A percentile compares a stretch with the other conserved stretches of the same genome.
These are phyloP conservation scores for Ephydatia muelleri DNA, from an alignment of 37 sponge, comb jelly and placozoan genomes.

Conservation along the genomic window DNA sequence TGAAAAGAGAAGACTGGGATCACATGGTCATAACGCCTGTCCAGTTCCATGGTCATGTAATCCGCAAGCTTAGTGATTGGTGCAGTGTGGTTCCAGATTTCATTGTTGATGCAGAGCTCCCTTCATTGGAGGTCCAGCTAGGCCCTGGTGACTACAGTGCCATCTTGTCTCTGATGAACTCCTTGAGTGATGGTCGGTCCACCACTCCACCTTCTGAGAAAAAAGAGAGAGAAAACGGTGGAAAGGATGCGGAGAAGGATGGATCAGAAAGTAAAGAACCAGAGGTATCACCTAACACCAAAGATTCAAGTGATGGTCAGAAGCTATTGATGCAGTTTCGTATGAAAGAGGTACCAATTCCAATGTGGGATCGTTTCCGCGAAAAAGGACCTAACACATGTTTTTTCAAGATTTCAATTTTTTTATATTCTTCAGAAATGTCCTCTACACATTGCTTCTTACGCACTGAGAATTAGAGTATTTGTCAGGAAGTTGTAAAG, in stretches of 20 bases:
- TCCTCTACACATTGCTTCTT: no score
- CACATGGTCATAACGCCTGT: constrained; percentile 53
- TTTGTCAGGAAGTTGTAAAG: no score
- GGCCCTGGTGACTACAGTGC: not conserved
- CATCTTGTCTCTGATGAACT: not conserved
- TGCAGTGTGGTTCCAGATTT: constrained; percentile 36
- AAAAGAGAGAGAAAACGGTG: not conserved
- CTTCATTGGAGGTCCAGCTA: constrained; percentile 19
- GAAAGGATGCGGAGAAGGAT: not conserved
- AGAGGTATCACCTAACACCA: not conserved
- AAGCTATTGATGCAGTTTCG: not conserved
- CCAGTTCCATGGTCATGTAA: constrained; percentile 35
- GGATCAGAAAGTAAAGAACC: not conserved
- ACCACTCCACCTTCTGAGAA: not conserved
- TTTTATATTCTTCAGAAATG: no score
- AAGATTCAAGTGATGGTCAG: not conserved
- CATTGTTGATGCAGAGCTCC: constrained; percentile 17
- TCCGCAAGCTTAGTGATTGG: constrained; percentile 41
- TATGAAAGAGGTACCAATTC: not conserved
- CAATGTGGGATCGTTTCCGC: no score
- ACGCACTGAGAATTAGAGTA: no score
- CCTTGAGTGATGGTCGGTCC: not conserved
- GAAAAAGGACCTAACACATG: no score
- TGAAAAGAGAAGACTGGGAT: not conserved
- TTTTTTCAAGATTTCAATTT: no score